These are phyloP conservation scores for Callorhinus ursinus DNA, from an alignment of 2,113 vertebrate species.

Conservation along the genomic window DNA sequence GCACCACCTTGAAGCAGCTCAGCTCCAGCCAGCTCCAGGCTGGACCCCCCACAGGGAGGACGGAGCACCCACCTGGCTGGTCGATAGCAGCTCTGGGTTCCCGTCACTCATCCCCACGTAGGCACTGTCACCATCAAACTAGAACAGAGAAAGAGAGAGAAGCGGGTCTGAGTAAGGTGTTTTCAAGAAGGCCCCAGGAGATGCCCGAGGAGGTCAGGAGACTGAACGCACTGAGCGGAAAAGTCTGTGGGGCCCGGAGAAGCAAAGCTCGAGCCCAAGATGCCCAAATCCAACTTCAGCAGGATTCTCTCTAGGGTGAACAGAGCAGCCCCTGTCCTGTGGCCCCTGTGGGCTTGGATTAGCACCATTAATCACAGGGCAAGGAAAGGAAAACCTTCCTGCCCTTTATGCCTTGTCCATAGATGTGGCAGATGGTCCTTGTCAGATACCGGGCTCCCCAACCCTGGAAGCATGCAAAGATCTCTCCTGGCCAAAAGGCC, in stretches of 20 bases:
- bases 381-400: not conserved
- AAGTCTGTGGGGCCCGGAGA: not conserved
- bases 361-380: not conserved
- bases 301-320: not conserved
- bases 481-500: not conserved
- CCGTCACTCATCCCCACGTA: slow-evolving; percentile 98
- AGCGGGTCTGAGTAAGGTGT: slow-evolving; percentile 67
- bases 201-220: not conserved
- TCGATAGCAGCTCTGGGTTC: slow-evolving; percentile 96
- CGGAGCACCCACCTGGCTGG: slow-evolving; percentile 93
- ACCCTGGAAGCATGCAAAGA: not conserved
- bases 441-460: not conserved
- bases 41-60: not conserved
- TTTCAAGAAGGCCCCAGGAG: not conserved
- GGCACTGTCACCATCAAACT: slow-evolving; percentile 99
- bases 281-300: not conserved
- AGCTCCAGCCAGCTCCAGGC: slow-evolving; percentile 9
- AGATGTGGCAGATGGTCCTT: not conserved
- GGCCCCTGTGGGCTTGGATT: not conserved
- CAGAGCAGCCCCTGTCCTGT: not conserved
- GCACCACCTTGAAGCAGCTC: not conserved
- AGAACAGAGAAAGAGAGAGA: slow-evolving; percentile 84
- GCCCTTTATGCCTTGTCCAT: not conserved
- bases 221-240: not conserved
- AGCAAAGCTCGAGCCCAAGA: not conserved